Base-by-base conservation (phyloP, 1,140 invertebrate genomes). In the Drosophila aff. region DNA sequence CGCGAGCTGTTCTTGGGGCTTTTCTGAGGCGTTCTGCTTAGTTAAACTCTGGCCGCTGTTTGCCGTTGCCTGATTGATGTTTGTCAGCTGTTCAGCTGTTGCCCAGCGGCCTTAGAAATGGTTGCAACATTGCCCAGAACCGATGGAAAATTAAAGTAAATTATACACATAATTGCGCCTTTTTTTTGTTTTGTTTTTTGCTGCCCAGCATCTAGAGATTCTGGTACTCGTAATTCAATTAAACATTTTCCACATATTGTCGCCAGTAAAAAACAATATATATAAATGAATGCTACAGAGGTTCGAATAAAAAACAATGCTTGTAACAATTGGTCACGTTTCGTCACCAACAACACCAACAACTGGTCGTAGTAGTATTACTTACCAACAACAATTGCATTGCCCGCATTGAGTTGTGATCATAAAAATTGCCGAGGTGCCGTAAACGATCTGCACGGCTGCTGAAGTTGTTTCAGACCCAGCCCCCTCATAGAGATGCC, bases 11-110 rank as follows among this genome's bases (percentile, higher is more conserved):
- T 89, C 84, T 87, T 78, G 65, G 73, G 84, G 84, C 74, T 78
- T 89, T 67, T 67, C 67, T 52, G 43, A 80, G 69, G 65, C 81
- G 85, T 89, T 89, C 85, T 89, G 84, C 84, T 89, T 79, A 87
- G 83, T 76, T 86, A 76, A 76, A 73, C 82, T 85, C 71, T 66
- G 36, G 60, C 71, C 55, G 44, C 55, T 63, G 76, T 62, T 62
- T 79, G 59, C 55, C 40, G 60, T 61, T 71, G 49, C 41, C 82
- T 87, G 84, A 87, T 89, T 87, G 84, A 87, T 87, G 84, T 89
- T 89, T 87, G 84, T 87, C 84, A 87, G 84, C 84, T 89, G 18
- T 36, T 38, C 63, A n/a, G 52, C 31, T 57, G 46, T 40, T 72
- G 75, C 73, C 78, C 62, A 67, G 61, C 69, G 67, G 76, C 82